phyloP scores from a whole-genome alignment of 2,888 invertebrate genomes.

The Danaus chrysippus region DNA sequence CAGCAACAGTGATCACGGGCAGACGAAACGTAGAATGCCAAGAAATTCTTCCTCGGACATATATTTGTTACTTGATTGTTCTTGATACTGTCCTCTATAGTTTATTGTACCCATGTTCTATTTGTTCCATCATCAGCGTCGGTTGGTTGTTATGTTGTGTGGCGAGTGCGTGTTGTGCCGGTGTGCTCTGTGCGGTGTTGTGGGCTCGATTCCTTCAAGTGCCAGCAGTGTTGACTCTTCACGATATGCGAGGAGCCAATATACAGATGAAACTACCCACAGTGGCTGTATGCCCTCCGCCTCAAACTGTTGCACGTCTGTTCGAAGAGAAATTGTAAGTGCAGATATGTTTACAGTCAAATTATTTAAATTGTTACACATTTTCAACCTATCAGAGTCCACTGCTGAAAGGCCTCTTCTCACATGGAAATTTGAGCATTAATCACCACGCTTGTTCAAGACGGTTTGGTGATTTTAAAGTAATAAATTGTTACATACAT shows the following conservation, averaged over 20 bases:
- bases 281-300: constrained; percentile 52
- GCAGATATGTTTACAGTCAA: neutral
- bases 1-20: too few species aligned
- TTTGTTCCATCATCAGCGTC: constrained; percentile 36
- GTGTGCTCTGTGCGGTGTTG: constrained; percentile 56
- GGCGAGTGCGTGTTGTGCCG: constrained; percentile 59
- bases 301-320: constrained; percentile 38
- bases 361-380: too few species aligned
- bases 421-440: too few species aligned
- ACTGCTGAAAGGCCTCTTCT: too few species aligned
- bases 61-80: too few species aligned
- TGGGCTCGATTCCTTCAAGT: constrained; percentile 61
- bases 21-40: too few species aligned
- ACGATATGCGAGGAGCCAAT: constrained; percentile 33
- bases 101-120: too few species aligned
- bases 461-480: neutral
- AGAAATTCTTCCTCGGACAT: too few species aligned
- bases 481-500: too few species aligned
- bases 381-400: too few species aligned
- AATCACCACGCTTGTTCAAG: too few species aligned
- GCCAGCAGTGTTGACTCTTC: constrained; percentile 54
- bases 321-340: constrained; percentile 47
- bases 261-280: constrained; percentile 40
- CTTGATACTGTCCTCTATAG: too few species aligned
- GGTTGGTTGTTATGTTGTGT: constrained; percentile 57